Evolutionary conservation across 1,140 invertebrate genomes (phyloP).

Genomic region (Tyrophagus putrescentiae): DNA sequence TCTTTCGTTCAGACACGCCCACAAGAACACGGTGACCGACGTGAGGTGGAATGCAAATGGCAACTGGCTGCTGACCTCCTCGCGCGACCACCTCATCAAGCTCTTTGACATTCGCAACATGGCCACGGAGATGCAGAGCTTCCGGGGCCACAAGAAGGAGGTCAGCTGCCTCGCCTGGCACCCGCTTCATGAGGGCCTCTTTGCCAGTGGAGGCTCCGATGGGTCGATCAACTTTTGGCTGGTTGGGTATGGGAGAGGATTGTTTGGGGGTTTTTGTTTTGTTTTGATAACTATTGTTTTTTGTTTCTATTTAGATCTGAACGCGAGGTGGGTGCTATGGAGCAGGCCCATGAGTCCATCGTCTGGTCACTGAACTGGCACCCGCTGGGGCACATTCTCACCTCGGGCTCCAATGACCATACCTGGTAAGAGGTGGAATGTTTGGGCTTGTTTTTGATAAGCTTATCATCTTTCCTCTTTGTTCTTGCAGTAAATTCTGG

Average conservation of each 20-base stretch:
- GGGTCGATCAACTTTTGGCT: constrained; percentile 97
- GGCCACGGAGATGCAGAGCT: constrained; percentile 77
- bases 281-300: constrained; percentile 11
- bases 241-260: constrained; percentile 58
- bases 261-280: constrained; percentile 22
- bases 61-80: constrained; percentile 97
- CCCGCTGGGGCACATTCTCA: constrained; percentile 93
- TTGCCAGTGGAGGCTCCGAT: constrained; percentile 91
- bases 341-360: constrained; percentile 95
- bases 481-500: constrained; percentile 74
- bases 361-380: constrained; percentile 99
- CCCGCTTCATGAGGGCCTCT: constrained; percentile 86
- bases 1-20: constrained; percentile 58
- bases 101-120: constrained; percentile 94
- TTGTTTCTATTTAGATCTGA: constrained; percentile 53
- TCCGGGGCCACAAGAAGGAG: constrained; percentile 96
- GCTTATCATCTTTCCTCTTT: constrained; percentile 1
- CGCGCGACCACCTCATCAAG: constrained; percentile 91
- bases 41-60: constrained; percentile 98
- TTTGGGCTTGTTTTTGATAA: too few species aligned
- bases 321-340: constrained; percentile 93
- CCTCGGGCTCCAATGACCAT: constrained; percentile 94
- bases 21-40: constrained; percentile 98
- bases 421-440: constrained; percentile 58
- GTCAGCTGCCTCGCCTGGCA: constrained; percentile 94